phyloP scores from a whole-genome alignment of 1,140 invertebrate species.

The Listronotus bonariensis region DNA sequence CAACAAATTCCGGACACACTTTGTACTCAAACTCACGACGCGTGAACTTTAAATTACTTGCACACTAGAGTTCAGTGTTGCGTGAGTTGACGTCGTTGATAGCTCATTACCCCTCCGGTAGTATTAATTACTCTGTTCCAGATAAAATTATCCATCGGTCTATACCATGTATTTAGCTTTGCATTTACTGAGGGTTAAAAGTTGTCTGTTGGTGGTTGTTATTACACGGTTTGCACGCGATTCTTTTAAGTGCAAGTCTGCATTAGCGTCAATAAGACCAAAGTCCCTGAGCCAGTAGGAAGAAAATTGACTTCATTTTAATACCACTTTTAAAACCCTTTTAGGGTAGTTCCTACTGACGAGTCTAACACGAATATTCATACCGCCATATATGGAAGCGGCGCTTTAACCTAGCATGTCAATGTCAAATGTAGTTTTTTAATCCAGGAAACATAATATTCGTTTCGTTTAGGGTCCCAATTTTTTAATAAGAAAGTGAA shows the following conservation, averaged over 20 bases:
- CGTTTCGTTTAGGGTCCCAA: too few species aligned
- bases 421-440: too few species aligned
- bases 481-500: too few species aligned
- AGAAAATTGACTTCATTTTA: too few species aligned
- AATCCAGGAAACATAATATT: too few species aligned
- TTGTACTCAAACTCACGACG: background rate
- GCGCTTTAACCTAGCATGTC: too few species aligned
- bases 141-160: slow-evolving; percentile 29
- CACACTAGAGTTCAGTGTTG: slow-evolving; percentile 3
- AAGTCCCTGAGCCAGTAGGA: too few species aligned
- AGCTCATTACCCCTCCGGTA: slow-evolving; percentile 21
- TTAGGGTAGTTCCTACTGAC: too few species aligned
- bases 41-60: slow-evolving; percentile 20
- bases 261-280: slow-evolving; percentile 4
- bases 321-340: too few species aligned
- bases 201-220: slow-evolving; percentile 9
- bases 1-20: too few species aligned
- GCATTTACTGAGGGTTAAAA: slow-evolving; percentile 17
- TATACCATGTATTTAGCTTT: slow-evolving; percentile 22
- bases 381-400: too few species aligned
- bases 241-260: background rate
- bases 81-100: slow-evolving; percentile 19
- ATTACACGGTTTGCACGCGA: slow-evolving; percentile 11
- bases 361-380: too few species aligned
- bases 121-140: slow-evolving; percentile 35